These are phyloP conservation scores for Globodera rostochiensis DNA, from an alignment of 1,140 invertebrate genomes.

Conservation along the genomic window DNA sequence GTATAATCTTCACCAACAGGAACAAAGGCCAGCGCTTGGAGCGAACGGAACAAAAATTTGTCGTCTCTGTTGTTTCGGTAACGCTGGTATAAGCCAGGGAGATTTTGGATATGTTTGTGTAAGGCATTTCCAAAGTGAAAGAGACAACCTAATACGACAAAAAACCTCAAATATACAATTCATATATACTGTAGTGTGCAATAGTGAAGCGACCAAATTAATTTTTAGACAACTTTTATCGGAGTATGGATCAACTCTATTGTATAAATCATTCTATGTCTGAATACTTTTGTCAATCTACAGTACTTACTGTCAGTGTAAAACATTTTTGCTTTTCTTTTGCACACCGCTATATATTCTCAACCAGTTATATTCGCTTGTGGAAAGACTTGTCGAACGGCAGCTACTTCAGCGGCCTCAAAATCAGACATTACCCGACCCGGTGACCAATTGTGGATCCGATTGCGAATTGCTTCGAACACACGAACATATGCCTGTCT, in stretches of 20 bases:
- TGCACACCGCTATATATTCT: background rate
- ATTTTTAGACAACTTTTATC: no score
- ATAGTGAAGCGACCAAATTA: no score
- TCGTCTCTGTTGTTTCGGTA: background rate
- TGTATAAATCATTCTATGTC: no score
- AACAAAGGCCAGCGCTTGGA: constrained; percentile 16
- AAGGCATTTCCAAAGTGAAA: constrained; percentile 12
- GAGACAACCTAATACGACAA: constrained; percentile 10
- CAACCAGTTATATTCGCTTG: constrained; percentile 12
- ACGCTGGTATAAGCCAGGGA: background rate
- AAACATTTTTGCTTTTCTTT: no score
- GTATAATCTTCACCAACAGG: constrained; percentile 16
- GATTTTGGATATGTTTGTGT: background rate
- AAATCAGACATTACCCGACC: constrained; percentile 13
- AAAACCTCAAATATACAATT: no score
- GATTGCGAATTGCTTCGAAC: background rate
- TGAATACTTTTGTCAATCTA: no score
- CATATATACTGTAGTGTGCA: no score
- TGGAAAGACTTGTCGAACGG: background rate
- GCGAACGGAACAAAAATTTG: background rate
- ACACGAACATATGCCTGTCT: background rate
- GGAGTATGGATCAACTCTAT: no score
- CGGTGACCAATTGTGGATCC: constrained; percentile 11
- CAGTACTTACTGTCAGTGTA: no score
- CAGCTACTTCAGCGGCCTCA: constrained; percentile 6